These are phyloP conservation scores for Acromyrmex charruanus DNA, from an alignment of 1,140 invertebrate species.

Conservation along the genomic window DNA sequence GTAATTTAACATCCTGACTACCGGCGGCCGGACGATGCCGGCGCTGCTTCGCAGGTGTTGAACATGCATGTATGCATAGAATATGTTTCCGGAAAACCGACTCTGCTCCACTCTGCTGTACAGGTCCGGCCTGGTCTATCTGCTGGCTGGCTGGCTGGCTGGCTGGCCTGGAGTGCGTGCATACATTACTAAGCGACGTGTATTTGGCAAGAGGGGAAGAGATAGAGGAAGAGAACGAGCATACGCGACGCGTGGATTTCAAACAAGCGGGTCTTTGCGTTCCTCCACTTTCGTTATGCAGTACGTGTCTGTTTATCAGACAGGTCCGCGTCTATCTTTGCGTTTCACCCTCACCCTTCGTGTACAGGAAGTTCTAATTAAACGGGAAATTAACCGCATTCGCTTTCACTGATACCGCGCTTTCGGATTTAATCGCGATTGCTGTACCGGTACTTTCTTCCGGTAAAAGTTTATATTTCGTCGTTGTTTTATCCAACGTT, in stretches of 20 bases:
- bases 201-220: conserved; percentile 17
- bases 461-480: conserved; percentile 29
- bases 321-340: conserved; percentile 35
- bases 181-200: conserved; percentile 71
- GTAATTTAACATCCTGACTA: conserved; percentile 81
- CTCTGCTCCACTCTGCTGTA: conserved; percentile 44
- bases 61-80: conserved; percentile 84
- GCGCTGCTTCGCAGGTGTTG: conserved; percentile 77
- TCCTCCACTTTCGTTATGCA: conserved; percentile 50
- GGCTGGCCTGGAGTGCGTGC: conserved; percentile 69
- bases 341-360: conserved; percentile 32
- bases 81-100: conserved; percentile 78
- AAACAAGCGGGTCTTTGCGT: conserved; percentile 53
- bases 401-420: conserved; percentile 26
- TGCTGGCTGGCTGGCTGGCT: conserved; percentile 55
- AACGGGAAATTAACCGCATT: conserved; percentile 50
- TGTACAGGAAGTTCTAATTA: conserved; percentile 47
- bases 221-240: conserved; percentile 41
- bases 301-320: conserved; percentile 50
- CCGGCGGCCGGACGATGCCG: conserved; percentile 67
- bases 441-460: neutral
- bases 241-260: conserved; percentile 47
- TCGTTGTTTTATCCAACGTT: neutral
- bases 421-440: conserved; percentile 25
- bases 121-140: conserved; percentile 38